Evolutionary conservation across 2,113 vertebrate genomes (phyloP), one percentile per base, ranked within the genome.

Genomic region (Empidonax traillii): DNA sequence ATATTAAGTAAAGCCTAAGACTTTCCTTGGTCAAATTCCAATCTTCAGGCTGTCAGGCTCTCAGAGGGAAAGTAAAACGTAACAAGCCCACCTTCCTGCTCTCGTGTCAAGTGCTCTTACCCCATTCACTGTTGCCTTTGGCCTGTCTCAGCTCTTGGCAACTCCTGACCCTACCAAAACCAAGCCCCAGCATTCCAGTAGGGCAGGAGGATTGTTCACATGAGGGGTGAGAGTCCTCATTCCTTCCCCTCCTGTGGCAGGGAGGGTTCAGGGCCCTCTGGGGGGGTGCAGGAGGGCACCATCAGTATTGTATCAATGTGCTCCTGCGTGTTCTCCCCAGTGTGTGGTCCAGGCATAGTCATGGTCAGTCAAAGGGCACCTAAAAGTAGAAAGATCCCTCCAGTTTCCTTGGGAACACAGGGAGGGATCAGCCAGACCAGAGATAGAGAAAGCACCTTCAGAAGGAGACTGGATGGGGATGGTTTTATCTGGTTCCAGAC

Each of bases 81-180:
- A 37, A 53, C 80, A 96, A 84, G 7, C 59, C 43, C 67, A 74
- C 43, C 39, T 86, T 94, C 37, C 51, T 91, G 80, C 87, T 74
- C 39, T 87, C 65, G 10, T 71, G 55, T 76, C 53, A 77, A 23
- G 63, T 44, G 35, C 17, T 83, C 3, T 73, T 71, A 68, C 9
- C 1, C 1, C 0, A 59, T 9, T 69, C 35, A 31, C 65, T 85
- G 46, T 47, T 62, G 66, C 72, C 59, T 91, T 91, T 89, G 67
- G 84, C 56, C 89, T 85, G 31, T 47, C 31, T 75, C 39, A 74
- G 58, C 62, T 91, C 56, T 53, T 91, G 87, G 66, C 71, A 66
- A 61, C 23, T 78, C 43, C 52, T 75, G 67, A 27, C 22, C 8
- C 37, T 56, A 19, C 30, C 61, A 88, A 73, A 92, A 88, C 19